These are phyloP conservation scores for Phylloscopus trochilus DNA, from an alignment of 2,113 vertebrate genomes.

Conservation along the genomic window DNA sequence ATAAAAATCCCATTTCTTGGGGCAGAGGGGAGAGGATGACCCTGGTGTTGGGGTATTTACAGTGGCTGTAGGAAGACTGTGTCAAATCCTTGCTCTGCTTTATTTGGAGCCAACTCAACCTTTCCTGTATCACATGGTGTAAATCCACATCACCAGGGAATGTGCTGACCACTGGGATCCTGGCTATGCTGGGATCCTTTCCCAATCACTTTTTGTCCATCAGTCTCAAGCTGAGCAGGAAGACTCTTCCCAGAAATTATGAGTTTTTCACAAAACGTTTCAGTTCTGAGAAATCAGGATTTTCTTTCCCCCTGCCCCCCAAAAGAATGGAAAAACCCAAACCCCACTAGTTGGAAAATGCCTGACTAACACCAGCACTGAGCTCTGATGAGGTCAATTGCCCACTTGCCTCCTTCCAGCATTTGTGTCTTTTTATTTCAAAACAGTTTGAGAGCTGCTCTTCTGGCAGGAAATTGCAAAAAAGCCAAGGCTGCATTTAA, in stretches of 20 bases:
- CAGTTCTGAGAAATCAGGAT: neutral
- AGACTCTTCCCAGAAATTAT: neutral
- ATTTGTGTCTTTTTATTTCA: conserved; percentile 34
- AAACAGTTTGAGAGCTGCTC: conserved; percentile 4
- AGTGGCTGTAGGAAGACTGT: neutral
- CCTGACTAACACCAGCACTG: neutral
- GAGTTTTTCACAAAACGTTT: neutral
- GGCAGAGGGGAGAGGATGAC: neutral
- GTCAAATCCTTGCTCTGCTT: neutral
- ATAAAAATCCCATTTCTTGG: neutral
- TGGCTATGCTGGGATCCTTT: neutral
- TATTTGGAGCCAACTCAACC: neutral
- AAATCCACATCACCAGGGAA: neutral
- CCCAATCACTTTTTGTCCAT: neutral
- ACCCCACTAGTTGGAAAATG: neutral
- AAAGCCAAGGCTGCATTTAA: conserved; percentile 14
- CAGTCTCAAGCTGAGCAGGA: neutral
- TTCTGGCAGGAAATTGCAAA: conserved; percentile 53
- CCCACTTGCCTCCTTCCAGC: neutral
- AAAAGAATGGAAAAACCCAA: neutral
- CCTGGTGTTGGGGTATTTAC: neutral
- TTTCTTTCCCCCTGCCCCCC: neutral
- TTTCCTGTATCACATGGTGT: neutral
- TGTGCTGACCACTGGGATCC: neutral
- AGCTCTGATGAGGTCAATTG: conserved; percentile 5